Percentiles rank a stretch among this genome's conserved stretches.
These are phyloP conservation scores for Litoditis marina DNA, from an alignment of 2,888 invertebrate species.

Conservation along the genomic window DNA sequence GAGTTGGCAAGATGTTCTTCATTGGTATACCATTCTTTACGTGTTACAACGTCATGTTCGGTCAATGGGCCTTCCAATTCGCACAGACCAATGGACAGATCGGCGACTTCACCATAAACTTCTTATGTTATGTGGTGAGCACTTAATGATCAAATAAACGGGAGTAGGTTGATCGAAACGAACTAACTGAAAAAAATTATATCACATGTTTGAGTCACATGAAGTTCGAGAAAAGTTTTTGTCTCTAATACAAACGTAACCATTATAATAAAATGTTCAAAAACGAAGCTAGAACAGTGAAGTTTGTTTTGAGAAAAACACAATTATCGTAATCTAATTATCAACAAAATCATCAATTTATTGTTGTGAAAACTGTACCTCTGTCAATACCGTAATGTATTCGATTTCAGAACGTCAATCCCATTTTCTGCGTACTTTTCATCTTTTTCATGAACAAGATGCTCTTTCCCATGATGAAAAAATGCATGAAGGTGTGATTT, in stretches of 20 bases:
- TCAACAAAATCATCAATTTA: too few relatives aligned
- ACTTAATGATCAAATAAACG: neutral
- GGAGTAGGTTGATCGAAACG: too few relatives aligned
- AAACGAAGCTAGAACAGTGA: too few relatives aligned
- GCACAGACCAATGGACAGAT: neutral
- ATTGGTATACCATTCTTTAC: constrained; percentile 6
- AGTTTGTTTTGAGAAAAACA: too few relatives aligned
- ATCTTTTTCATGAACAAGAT: constrained; percentile 1
- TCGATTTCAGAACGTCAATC: neutral
- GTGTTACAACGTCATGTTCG: constrained; percentile 3
- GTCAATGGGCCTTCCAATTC: neutral
- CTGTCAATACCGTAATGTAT: too few relatives aligned
- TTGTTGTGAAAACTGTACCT: too few relatives aligned
- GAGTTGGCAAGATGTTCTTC: constrained; percentile 4
- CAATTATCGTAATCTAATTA: too few relatives aligned
- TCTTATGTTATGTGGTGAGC: neutral
- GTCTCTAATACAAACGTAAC: too few relatives aligned
- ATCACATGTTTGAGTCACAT: too few relatives aligned
- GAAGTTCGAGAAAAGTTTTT: too few relatives aligned
- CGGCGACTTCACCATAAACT: neutral
- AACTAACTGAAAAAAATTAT: too few relatives aligned
- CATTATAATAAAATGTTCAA: too few relatives aligned
- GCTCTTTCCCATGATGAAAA: constrained; percentile 1
- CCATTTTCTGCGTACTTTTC: neutral
- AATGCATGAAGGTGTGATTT: neutral